Evolutionary conservation across 2,888 invertebrate species (phyloP), one percentile per base, ranked within the genome.

Genomic region (Scaptodrosophila latifasciaeformis): DNA sequence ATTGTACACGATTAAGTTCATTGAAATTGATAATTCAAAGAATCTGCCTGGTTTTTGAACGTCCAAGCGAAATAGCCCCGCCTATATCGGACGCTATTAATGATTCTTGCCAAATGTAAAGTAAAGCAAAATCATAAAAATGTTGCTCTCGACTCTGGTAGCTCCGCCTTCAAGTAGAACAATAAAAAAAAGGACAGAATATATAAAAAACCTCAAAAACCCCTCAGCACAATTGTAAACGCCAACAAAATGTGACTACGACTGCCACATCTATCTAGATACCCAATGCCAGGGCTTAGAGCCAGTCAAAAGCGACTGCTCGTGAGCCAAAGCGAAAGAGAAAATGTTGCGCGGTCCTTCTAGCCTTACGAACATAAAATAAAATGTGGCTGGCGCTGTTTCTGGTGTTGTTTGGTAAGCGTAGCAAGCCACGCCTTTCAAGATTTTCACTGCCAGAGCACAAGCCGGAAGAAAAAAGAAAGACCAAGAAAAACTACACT

Each of bases 361-460:
- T 49, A 48, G 45, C 56, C 30, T 1, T 10, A 31, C 31, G 2
- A 13, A 31, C 31, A 31, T 12, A 34, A 30, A 49, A 54, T 56
- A 54, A 63, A 68, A 59, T 62, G 65, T 61, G 62, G 70, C 42
- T 39, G 58, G 43, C 52, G 44, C 62, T 81, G n/a, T n/a, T n/a
- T n/a, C n/a, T n/a, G n/a, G n/a, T n/a, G n/a, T n/a, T n/a, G n/a
- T n/a, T n/a, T n/a, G n/a, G n/a, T n/a, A n/a, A 54, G 75, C 60
- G 27, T 65, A 61, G 60, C 50, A 72, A 81, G 71, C 71, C 71
- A 70, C 71, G 71, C 71, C 71, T 53, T 56, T 59, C 45, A n/a
- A 59, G 54, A 81, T 78, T 81, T 72, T 69, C 80, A 70, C 57
- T 81, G 79, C 67, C 58, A 50, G 49, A 60, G 67, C 68, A 68